Evolutionary conservation across 1,140 invertebrate species (phyloP), one percentile per base, ranked within the genome.

Genomic region (Rhyacophila brunnea): DNA sequence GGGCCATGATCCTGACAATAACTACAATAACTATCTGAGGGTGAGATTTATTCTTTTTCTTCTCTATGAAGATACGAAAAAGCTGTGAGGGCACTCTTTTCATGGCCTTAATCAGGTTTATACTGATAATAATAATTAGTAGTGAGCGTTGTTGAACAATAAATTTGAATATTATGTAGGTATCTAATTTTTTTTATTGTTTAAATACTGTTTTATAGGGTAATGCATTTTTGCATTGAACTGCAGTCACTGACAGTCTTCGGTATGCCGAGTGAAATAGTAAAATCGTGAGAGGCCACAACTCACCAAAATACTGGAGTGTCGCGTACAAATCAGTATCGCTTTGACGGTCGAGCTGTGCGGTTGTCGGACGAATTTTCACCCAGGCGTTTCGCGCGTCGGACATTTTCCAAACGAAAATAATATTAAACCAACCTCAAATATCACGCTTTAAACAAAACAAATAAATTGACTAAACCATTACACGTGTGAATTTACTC

Each of bases 321-420:
- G 59, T 55, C 45, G 53, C 46, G 11, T 28, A 19, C 52, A 56
- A 54, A 45, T 40, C 57, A 64, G 62, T 60, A 47, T 18, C 19
- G 35, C 28, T 34, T 48, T 53, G 48, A 45, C 52, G 34, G 10
- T 32, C 45, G 56, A 11, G 46, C 36, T 15, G 60, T 11, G 23
- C 42, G 54, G 53, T 9, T 35, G 60, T 50, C 38, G 42, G 14
- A 28, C 23, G 9, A 28, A 28, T 28, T 28, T 28, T 28, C 23
- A 28, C 23, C 9, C 3, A 28, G 23, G 23, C 23, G 23, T 28
- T 28, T 3, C 9, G 23, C 23, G 9, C 23, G 5, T 45, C 18
- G 43, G 5, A 45, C 43, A 17, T 45, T 45, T 17, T 45, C 6
- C 9, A 45, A 15, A 19, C 34, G 38, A 40, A 40, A 40, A n/a